Conservation (phyloP, 2,888 invertebrate genomes). For the Plebejus anna region DNA sequence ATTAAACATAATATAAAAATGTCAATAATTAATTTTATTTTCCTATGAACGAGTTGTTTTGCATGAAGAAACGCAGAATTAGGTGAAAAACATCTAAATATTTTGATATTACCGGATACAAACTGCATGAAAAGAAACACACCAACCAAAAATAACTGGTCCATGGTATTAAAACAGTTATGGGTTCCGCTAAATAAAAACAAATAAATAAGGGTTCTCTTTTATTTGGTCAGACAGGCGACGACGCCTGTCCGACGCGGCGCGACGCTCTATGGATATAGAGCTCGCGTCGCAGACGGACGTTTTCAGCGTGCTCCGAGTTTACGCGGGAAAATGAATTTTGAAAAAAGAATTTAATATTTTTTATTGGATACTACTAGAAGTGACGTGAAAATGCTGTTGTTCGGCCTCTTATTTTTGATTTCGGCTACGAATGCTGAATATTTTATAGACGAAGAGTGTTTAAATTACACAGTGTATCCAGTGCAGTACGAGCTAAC, state of each 20-base stretch:
- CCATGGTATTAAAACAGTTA: slow-evolving; percentile 17
- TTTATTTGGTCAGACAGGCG: slow-evolving; percentile 13
- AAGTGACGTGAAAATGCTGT: slow-evolving; percentile 39
- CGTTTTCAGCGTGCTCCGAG: slow-evolving; percentile 44
- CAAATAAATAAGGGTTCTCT: slow-evolving; percentile 27
- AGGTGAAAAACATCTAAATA: not conserved
- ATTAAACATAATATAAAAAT: not conserved
- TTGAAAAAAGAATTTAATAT: slow-evolving; percentile 27
- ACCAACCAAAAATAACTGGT: not conserved
- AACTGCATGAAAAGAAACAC: slow-evolving; percentile 23
- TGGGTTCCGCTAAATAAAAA: slow-evolving; percentile 4
- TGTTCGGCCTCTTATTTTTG: slow-evolving; percentile 41
- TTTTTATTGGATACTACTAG: not conserved
- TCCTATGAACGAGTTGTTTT: not conserved
- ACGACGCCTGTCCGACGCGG: slow-evolving; percentile 14
- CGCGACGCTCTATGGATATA: slow-evolving; percentile 20
- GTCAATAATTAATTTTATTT: not conserved
- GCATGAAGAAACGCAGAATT: not conserved
- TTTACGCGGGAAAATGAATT: slow-evolving; percentile 39
- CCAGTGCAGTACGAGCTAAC: slow-evolving; percentile 68
- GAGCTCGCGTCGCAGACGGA: slow-evolving; percentile 51
- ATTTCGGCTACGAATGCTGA: slow-evolving; percentile 47
- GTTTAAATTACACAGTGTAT: slow-evolving; percentile 70
- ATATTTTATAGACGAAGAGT: slow-evolving; percentile 61
- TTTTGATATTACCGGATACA: not conserved